Evolutionary conservation across 2,113 vertebrate genomes (phyloP).

Genomic region (Bagarius yarrelli): DNA sequence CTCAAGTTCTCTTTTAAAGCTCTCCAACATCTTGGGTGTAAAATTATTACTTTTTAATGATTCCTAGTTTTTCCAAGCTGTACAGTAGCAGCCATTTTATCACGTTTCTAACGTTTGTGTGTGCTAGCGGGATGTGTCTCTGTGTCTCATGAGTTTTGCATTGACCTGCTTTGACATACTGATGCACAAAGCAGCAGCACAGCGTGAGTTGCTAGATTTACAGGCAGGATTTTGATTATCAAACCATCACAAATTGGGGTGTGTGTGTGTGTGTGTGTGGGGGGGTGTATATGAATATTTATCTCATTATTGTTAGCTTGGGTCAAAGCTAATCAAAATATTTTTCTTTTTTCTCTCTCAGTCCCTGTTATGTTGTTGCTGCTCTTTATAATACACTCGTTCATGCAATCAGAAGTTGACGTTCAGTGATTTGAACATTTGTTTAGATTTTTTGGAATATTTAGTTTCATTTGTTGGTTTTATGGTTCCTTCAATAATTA

Average conservation of each 20-base stretch:
- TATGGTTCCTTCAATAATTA: background rate
- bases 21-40: background rate
- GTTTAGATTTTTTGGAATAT: background rate
- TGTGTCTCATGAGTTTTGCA: constrained; percentile 43
- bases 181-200: constrained; percentile 17
- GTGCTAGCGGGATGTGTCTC: background rate
- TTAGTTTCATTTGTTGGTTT: background rate
- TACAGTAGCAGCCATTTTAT: background rate
- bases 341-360: constrained; percentile 34
- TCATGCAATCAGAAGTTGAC: constrained; percentile 16
- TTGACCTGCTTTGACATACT: constrained; percentile 28
- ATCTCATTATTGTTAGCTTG: constrained; percentile 44
- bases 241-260: constrained; percentile 41
- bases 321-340: constrained; percentile 47
- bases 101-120: background rate
- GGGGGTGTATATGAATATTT: constrained; percentile 46
- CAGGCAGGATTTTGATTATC: constrained; percentile 42
- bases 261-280: too few species aligned
- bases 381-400: background rate
- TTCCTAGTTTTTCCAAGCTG: background rate
- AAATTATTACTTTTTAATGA: background rate
- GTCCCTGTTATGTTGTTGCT: constrained; percentile 9
- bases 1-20: background rate
- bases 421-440: background rate
- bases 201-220: constrained; percentile 37